These are phyloP conservation scores for Dromius quadrimaculatus DNA, from an alignment of 2,888 invertebrate species.

Conservation along the genomic window DNA sequence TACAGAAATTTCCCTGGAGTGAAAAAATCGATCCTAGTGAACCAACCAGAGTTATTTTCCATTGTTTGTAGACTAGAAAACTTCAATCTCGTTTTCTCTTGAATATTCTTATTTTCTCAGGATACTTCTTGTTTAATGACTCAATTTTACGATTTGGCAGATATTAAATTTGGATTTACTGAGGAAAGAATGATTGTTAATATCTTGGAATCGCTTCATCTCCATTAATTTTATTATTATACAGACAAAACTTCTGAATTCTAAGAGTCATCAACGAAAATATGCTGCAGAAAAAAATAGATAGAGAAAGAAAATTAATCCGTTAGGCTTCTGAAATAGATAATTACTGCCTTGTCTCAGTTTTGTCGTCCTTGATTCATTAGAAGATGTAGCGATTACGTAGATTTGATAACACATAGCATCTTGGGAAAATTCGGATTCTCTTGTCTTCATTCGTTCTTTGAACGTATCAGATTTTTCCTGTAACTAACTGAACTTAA, in stretches of 20 bases:
- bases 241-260: slow-evolving; percentile 19
- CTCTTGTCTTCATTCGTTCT: too few species aligned
- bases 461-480: too few species aligned
- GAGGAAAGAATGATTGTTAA: slow-evolving; percentile 12
- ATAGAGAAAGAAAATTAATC: slow-evolving; percentile 23
- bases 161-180: slow-evolving; percentile 16
- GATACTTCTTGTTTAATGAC: not conserved
- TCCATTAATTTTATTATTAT: slow-evolving; percentile 32
- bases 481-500: too few species aligned
- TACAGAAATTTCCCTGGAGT: slow-evolving; percentile 48
- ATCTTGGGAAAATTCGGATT: not conserved
- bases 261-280: slow-evolving; percentile 21
- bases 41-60: slow-evolving; percentile 11
- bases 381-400: too few species aligned
- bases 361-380: too few species aligned
- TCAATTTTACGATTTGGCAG: not conserved
- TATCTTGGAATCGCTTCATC: slow-evolving; percentile 22
- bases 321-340: slow-evolving; percentile 10
- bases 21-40: slow-evolving; percentile 43
- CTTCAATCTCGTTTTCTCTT: slow-evolving; percentile 25
- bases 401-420: too few species aligned
- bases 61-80: slow-evolving; percentile 31
- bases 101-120: not conserved
- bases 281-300: slow-evolving; percentile 4
- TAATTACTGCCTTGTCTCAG: not conserved